phyloP scores from a whole-genome alignment of 1,140 invertebrate genomes.

The Drosophila orena region DNA sequence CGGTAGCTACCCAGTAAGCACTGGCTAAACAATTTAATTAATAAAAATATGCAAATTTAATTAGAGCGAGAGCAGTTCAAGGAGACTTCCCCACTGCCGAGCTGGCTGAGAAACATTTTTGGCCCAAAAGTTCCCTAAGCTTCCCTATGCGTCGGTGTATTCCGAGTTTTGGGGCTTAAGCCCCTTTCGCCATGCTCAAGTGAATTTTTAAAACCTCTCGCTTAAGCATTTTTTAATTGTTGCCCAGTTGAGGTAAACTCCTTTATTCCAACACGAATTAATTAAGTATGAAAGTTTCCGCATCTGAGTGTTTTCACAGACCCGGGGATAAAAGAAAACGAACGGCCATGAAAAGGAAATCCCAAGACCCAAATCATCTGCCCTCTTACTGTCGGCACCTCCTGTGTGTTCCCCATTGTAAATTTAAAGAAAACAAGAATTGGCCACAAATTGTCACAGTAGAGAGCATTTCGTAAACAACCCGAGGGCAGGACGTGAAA shows the following conservation, averaged over 20 bases:
- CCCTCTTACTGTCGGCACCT: constrained; percentile 4
- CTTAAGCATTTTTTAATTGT: constrained; percentile 68
- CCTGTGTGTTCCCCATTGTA: constrained; percentile 42
- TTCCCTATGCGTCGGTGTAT: constrained; percentile 10
- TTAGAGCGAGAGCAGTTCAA: constrained; percentile 35
- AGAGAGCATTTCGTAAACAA: constrained; percentile 47
- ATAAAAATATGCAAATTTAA: constrained; percentile 83
- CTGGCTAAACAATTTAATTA: constrained; percentile 76
- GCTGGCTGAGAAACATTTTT: constrained; percentile 40
- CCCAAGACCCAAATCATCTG: constrained; percentile 36
- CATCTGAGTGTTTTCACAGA: constrained; percentile 19
- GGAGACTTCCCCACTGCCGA: neutral
- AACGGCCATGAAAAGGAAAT: constrained; percentile 1
- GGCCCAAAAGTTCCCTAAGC: constrained; percentile 32
- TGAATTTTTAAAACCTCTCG: constrained; percentile 28
- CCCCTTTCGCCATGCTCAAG: constrained; percentile 32
- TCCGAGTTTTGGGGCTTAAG: constrained; percentile 21
- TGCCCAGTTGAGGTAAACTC: constrained; percentile 28
- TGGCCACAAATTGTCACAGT: constrained; percentile 33
- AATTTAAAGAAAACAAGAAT: constrained; percentile 75
- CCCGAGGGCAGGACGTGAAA: constrained; percentile 33
- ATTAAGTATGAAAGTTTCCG: constrained; percentile 57
- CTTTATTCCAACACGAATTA: constrained; percentile 44
- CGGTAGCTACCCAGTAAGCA: constrained; percentile 53
- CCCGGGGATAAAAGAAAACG: constrained; percentile 25